Evolutionary conservation across 1,140 invertebrate species (phyloP), one percentile per base, ranked within the genome.

Genomic region (Drosophila eugracilis): DNA sequence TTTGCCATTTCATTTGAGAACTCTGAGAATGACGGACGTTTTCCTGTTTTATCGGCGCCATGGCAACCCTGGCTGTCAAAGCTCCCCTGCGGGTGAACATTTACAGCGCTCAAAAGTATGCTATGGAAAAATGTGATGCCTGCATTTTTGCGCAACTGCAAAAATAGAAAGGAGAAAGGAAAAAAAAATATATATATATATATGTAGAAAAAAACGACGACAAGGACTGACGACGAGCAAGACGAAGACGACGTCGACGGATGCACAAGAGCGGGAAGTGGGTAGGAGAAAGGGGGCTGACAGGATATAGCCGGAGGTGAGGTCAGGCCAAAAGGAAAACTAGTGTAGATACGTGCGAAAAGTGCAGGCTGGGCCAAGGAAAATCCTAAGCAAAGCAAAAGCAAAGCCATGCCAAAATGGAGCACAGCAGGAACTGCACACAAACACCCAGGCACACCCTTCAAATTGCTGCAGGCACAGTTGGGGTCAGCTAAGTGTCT

Each of bases 321-420:
- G 63, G 63, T 67, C 32, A 65, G 36, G 42, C 32, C 36, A 39
- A 44, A 49, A 50, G 69, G 57, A 72, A 62, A 78, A 76, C 58
- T 83, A 74, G 78, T 83, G 75, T 84, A 83, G 78, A 83, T 78
- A 83, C 69, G 79, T 83, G 79, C 69, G 58, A 78, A 70, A 78
- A 78, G 60, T 70, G 79, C 69, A 70, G 67, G 79, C 54, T 47
- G 54, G 49, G 50, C 50, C 50, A 66, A 62, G 65, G 70, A 73
- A 75, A 65, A 81, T 62, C 52, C 54, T 77, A 71, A 63, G 73
- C 52, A 57, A 72, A 52, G 32, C 24, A 15, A 55, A 15, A 44
- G 39, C 34, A 59, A 49, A 54, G 49, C 17, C 36, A 67, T 21
- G 30, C 62, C 49, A 75, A 54, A 66, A 57, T 49, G 58, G 49